phyloP scores from a whole-genome alignment of 2,888 invertebrate species.

The Drosophila diplacantha region DNA sequence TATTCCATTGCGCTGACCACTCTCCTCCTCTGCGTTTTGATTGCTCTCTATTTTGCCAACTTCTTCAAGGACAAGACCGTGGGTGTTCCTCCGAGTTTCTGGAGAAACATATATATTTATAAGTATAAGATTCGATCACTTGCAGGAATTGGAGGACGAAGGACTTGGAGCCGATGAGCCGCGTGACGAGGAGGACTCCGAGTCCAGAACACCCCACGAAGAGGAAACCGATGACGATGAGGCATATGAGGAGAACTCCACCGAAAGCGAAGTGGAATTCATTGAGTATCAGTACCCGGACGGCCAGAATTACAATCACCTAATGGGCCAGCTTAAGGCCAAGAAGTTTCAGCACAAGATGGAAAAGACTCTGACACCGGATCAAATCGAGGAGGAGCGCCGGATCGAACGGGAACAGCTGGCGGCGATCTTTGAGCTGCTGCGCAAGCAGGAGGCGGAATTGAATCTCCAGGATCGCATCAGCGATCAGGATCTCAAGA shows the following conservation, averaged over 20 bases:
- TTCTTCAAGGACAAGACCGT: slow-evolving; percentile 57
- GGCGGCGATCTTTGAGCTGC: slow-evolving; percentile 77
- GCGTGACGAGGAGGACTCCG: slow-evolving; percentile 47
- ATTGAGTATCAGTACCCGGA: slow-evolving; percentile 42
- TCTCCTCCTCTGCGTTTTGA: slow-evolving; percentile 61
- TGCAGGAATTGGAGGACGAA: slow-evolving; percentile 58
- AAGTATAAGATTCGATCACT: neutral
- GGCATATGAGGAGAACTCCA: slow-evolving; percentile 49
- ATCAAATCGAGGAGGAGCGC: slow-evolving; percentile 65
- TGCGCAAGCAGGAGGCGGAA: slow-evolving; percentile 78
- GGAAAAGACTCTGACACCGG: slow-evolving; percentile 61
- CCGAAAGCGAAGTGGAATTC: slow-evolving; percentile 46
- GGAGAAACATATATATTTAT: neutral
- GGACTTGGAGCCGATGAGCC: slow-evolving; percentile 60
- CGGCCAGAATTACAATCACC: slow-evolving; percentile 41
- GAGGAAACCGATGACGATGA: slow-evolving; percentile 49
- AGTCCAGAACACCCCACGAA: slow-evolving; percentile 13
- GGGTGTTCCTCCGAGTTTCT: slow-evolving; percentile 31
- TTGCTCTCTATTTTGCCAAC: slow-evolving; percentile 64
- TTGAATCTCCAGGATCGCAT: slow-evolving; percentile 74
- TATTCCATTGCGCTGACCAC: slow-evolving; percentile 60
- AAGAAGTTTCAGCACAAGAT: slow-evolving; percentile 62
- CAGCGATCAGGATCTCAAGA: slow-evolving; percentile 74
- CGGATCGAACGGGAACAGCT: slow-evolving; percentile 78
- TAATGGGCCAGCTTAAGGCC: slow-evolving; percentile 66